Evolutionary conservation across 2,797 vertebrate species (phyloP).

Genomic region (Discoglossus pictus): DNA sequence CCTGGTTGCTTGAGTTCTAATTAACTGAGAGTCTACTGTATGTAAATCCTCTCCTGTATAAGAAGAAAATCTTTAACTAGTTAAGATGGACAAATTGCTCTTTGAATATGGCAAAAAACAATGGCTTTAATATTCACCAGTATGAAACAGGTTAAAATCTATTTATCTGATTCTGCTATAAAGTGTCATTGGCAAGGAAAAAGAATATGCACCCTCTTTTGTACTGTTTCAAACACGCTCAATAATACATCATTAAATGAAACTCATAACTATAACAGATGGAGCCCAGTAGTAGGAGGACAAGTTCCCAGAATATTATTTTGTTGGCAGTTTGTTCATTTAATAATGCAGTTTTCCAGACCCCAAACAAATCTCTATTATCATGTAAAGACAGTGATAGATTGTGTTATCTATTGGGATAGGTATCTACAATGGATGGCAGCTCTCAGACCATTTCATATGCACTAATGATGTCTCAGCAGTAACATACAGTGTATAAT

Average conservation of each 20-base stretch:
- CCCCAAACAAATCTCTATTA: conserved; percentile 33
- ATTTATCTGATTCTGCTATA: conserved; percentile 6
- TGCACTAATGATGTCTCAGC: too few relatives aligned
- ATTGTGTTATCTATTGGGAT: neutral
- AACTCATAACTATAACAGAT: conserved; percentile 43
- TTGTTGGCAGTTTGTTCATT: conserved; percentile 36
- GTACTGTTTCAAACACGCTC: conserved; percentile 32
- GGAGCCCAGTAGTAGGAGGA: conserved; percentile 48
- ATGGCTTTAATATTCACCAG: neutral
- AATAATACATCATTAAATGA: conserved; percentile 45
- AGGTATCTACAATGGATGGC: too few relatives aligned
- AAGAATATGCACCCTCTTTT: neutral
- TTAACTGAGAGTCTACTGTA: too few relatives aligned
- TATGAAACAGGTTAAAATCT: conserved; percentile 7
- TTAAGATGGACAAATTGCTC: too few relatives aligned
- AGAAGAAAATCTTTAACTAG: too few relatives aligned
- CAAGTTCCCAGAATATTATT: conserved; percentile 46
- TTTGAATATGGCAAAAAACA: too few relatives aligned
- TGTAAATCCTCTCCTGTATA: too few relatives aligned
- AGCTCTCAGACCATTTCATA: too few relatives aligned
- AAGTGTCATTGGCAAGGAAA: neutral
- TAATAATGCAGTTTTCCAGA: conserved; percentile 22
- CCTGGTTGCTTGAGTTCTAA: too few relatives aligned
- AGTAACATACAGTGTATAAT: too few relatives aligned
- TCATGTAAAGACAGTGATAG: conserved; percentile 7